Conservation (phyloP, 2,888 invertebrate species). For the Zhuqinia jingwanae region DNA sequence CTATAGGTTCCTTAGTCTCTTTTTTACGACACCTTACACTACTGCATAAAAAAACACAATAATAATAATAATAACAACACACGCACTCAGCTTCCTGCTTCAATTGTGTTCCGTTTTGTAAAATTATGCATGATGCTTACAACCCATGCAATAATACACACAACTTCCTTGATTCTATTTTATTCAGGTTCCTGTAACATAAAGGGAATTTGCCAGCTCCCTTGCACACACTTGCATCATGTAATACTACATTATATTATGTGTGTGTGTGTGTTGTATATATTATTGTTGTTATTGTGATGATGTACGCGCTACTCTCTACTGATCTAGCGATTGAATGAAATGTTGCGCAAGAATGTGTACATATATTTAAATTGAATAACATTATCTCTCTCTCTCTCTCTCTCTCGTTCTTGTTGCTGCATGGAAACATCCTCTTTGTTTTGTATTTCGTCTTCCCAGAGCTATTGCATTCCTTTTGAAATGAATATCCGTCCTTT, state of each 20-base stretch:
- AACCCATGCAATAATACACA: neutral
- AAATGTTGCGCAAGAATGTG: neutral
- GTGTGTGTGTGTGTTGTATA: no score
- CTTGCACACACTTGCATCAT: slow-evolving; percentile 31
- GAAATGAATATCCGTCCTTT: neutral
- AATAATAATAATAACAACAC: no score
- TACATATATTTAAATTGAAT: neutral
- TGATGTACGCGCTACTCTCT: neutral
- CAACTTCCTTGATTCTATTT: neutral
- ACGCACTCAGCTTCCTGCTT: slow-evolving; percentile 55
- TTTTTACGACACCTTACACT: neutral
- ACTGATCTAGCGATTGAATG: neutral
- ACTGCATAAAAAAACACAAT: neutral
- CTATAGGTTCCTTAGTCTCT: slow-evolving; percentile 33
- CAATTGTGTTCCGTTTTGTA: slow-evolving; percentile 21
- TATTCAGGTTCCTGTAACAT: slow-evolving; percentile 68
- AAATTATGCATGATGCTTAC: slow-evolving; percentile 20
- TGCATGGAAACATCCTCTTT: no score
- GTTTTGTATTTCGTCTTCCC: no score
- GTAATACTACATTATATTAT: neutral
- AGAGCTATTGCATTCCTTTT: no score
- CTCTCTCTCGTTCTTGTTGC: no score
- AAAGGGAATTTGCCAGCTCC: slow-evolving; percentile 36
- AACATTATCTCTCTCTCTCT: slow-evolving; percentile 8
- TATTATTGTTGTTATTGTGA: neutral